Percentiles rank a stretch among this genome's conserved stretches.
These are phyloP conservation scores for Machaerirhynchus nigripectus DNA, from an alignment of 2,113 vertebrate genomes.

Conservation along the genomic window DNA sequence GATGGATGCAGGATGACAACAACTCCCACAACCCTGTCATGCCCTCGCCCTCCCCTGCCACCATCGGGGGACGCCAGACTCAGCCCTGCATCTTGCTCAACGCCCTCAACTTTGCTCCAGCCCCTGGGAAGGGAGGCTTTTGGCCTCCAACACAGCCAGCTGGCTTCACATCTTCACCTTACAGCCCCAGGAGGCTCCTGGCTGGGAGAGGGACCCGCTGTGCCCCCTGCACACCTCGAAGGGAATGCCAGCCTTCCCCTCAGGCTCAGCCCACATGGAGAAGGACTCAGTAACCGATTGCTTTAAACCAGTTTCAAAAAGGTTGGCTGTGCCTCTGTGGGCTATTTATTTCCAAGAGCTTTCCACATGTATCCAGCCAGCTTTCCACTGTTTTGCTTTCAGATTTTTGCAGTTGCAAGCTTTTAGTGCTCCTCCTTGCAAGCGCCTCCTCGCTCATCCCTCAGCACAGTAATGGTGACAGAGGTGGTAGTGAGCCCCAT, in stretches of 20 bases:
- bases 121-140: neutral
- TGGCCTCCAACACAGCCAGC: neutral
- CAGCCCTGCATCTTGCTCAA: neutral
- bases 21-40: neutral
- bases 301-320: neutral
- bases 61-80: rapidly evolving
- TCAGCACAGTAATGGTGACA: neutral
- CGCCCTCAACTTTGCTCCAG: conserved; percentile 9
- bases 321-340: neutral
- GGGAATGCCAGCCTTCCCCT: neutral
- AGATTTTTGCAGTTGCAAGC: neutral
- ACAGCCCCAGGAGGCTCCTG: neutral
- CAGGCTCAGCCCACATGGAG: neutral
- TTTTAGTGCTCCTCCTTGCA: rapidly evolving
- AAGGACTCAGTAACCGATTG: rapidly evolving
- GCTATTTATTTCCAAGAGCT: conserved; percentile 6
- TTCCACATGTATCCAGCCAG: neutral
- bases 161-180: neutral
- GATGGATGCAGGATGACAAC: rapidly evolving
- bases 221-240: neutral
- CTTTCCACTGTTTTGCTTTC: conserved; percentile 3
- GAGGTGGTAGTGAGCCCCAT: neutral
- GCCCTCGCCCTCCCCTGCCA: neutral
- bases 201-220: neutral
- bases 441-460: neutral